phyloP scores from a whole-genome alignment of 1,140 invertebrate genomes.

The Drosophila sp. region DNA sequence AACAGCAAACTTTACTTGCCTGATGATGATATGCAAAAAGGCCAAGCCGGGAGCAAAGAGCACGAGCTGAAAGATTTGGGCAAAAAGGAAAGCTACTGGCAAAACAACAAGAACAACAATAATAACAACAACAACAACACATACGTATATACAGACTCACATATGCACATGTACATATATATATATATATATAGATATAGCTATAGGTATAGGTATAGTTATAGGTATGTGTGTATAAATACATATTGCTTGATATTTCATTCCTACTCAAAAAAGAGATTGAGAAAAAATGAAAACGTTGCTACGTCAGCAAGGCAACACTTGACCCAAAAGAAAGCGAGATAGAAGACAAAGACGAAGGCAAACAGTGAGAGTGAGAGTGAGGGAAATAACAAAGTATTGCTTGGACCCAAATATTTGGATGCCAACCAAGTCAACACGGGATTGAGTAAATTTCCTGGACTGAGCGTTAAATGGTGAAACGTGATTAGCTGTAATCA shows the following conservation, averaged over 20 bases:
- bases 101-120: conserved; percentile 31
- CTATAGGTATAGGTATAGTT: too few species aligned
- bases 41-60: conserved; percentile 46
- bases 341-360: conserved; percentile 15
- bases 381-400: background rate
- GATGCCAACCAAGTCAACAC: conserved; percentile 47
- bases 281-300: conserved; percentile 56
- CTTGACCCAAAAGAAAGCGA: conserved; percentile 66
- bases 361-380: conserved; percentile 9
- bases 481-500: conserved; percentile 28
- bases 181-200: background rate
- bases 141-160: conserved; percentile 20
- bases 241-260: conserved; percentile 74
- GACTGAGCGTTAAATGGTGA: conserved; percentile 18
- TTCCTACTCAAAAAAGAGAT: conserved; percentile 61
- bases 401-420: conserved; percentile 43
- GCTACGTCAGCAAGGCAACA: conserved; percentile 75
- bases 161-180: background rate
- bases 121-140: conserved; percentile 32
- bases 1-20: conserved; percentile 72
- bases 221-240: background rate
- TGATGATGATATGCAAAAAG: conserved; percentile 79
- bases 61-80: conserved; percentile 23
- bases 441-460: conserved; percentile 37
- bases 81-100: conserved; percentile 35